A percentile compares a stretch with the other conserved stretches of the same genome.
phyloP scores from a whole-genome alignment of 1,140 invertebrate species.

The Heliothis virescens region DNA sequence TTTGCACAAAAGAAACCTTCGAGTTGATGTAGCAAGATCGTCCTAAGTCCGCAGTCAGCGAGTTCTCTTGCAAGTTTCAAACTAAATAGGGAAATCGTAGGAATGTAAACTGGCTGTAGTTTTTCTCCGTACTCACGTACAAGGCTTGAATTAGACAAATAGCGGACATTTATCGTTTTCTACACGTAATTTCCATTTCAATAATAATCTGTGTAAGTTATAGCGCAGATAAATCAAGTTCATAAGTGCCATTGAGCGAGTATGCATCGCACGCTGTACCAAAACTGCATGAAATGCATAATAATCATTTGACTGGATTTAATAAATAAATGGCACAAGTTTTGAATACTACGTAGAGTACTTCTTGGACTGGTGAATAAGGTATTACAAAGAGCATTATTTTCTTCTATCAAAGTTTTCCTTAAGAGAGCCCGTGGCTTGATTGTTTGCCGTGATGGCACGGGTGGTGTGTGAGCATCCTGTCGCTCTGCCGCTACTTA shows the following conservation, averaged over 20 bases:
- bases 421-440: too few species aligned
- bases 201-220: slow-evolving; percentile 59
- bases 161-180: slow-evolving; percentile 55
- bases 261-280: slow-evolving; percentile 10
- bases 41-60: not conserved
- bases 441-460: not conserved
- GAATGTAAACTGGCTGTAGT: slow-evolving; percentile 35
- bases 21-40: not conserved
- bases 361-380: not conserved
- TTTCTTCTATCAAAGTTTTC: not conserved
- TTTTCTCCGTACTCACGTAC: slow-evolving; percentile 25
- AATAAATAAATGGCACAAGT: not conserved
- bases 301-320: slow-evolving; percentile 10
- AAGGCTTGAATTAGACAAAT: slow-evolving; percentile 53
- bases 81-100: slow-evolving; percentile 37
- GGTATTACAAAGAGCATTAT: not conserved
- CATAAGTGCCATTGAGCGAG: slow-evolving; percentile 48
- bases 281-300: slow-evolving; percentile 7
- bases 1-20: not conserved
- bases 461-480: not conserved
- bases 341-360: not conserved
- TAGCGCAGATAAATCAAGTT: slow-evolving; percentile 54
- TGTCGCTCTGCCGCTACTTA: slow-evolving; percentile 5
- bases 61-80: slow-evolving; percentile 21
- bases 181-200: slow-evolving; percentile 59